A percentile compares a stretch with the other conserved stretches of the same genome.
Conservation (phyloP, 1,140 invertebrate species). For the Scaptomyza hsui region DNA sequence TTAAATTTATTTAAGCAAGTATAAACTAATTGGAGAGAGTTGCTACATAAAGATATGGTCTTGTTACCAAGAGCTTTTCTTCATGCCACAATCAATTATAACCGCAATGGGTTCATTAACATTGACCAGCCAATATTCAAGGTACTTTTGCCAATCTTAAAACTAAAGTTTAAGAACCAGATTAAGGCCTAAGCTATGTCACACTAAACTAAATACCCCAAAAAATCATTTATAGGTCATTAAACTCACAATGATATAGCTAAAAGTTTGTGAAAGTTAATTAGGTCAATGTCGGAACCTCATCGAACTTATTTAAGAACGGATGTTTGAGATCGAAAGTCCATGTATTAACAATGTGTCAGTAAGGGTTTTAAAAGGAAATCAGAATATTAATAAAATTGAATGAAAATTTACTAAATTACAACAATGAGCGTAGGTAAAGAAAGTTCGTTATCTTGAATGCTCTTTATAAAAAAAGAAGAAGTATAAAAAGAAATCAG, state of each 20-base stretch:
- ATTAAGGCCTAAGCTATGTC: slow-evolving; percentile 5
- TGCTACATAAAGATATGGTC: neutral
- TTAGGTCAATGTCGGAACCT: slow-evolving; percentile 64
- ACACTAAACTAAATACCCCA: slow-evolving; percentile 22
- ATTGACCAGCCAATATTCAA: slow-evolving; percentile 24
- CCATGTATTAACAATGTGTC: too few relatives aligned
- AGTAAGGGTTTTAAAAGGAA: too few relatives aligned
- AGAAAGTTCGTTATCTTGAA: slow-evolving; percentile 55
- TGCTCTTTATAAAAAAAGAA: slow-evolving; percentile 17
- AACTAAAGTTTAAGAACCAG: slow-evolving; percentile 1
- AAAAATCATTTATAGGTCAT: slow-evolving; percentile 49
- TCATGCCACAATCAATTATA: neutral
- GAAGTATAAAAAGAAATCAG: slow-evolving; percentile 1
- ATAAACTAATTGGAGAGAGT: too few relatives aligned
- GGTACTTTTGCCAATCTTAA: slow-evolving; percentile 17
- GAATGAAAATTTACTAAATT: slow-evolving; percentile 42
- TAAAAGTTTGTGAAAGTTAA: slow-evolving; percentile 51
- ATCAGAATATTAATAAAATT: slow-evolving; percentile 22
- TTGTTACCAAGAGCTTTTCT: slow-evolving; percentile 1
- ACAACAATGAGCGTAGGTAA: neutral
- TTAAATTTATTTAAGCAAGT: too few relatives aligned
- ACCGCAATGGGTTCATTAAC: slow-evolving; percentile 30
- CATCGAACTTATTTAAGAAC: slow-evolving; percentile 14
- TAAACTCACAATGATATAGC: slow-evolving; percentile 47
- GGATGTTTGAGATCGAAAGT: slow-evolving; percentile 40